phyloP scores from a whole-genome alignment of 2,888 invertebrate genomes.

The Chrysotoxum bicinctum region DNA sequence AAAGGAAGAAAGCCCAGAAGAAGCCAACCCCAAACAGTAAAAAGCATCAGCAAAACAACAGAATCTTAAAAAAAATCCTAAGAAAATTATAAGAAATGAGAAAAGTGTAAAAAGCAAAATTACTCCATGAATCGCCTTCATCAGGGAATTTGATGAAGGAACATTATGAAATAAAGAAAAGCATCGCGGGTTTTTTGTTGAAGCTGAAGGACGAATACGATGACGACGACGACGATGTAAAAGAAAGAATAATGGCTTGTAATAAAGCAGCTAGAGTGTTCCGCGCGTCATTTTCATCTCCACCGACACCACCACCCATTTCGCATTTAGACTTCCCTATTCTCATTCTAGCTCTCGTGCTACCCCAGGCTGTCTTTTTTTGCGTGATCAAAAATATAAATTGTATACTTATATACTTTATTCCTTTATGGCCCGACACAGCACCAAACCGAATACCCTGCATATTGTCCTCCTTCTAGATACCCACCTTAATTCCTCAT shows the following conservation, averaged over 20 bases:
- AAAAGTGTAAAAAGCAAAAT: slow-evolving; percentile 46
- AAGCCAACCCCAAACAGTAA: slow-evolving; percentile 48
- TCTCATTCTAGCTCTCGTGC: not conserved
- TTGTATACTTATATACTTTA: slow-evolving; percentile 38
- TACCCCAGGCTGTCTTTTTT: slow-evolving; percentile 51
- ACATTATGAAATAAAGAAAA: slow-evolving; percentile 60
- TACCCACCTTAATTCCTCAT: slow-evolving; percentile 19
- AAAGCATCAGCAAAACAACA: slow-evolving; percentile 42
- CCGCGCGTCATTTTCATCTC: not conserved
- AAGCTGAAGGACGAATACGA: slow-evolving; percentile 41
- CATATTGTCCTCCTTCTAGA: not conserved
- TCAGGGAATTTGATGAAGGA: slow-evolving; percentile 67
- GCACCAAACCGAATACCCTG: not conserved
- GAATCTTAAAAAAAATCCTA: slow-evolving; percentile 10
- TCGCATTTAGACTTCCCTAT: not conserved
- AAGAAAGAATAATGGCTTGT: slow-evolving; percentile 66
- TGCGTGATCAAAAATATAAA: slow-evolving; percentile 66
- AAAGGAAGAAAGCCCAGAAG: slow-evolving; percentile 27
- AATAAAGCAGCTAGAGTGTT: slow-evolving; percentile 52
- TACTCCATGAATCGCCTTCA: slow-evolving; percentile 66
- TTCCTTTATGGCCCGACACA: slow-evolving; percentile 8
- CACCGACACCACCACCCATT: not conserved
- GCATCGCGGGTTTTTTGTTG: slow-evolving; percentile 12
- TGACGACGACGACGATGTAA: slow-evolving; percentile 41
- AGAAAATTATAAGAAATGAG: slow-evolving; percentile 23